Percentiles rank a stretch among this genome's conserved stretches.
These are phyloP conservation scores for Anguilla pacifica DNA, from an alignment of 2,797 vertebrate genomes.

Conservation along the genomic window DNA sequence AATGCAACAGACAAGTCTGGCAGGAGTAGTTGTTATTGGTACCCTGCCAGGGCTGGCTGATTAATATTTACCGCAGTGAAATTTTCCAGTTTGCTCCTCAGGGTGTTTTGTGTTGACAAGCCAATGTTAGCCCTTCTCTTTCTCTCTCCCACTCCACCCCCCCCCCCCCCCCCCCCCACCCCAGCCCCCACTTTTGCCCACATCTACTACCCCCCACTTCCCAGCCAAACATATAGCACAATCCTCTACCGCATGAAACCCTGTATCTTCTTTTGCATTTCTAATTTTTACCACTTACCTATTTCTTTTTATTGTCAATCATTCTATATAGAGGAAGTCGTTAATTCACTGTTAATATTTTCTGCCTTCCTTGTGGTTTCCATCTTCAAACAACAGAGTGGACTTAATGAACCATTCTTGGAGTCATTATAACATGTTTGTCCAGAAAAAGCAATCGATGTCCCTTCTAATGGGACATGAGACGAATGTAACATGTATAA, in stretches of 20 bases:
- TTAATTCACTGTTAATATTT: not conserved
- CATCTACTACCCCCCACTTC: not conserved
- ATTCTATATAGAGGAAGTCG: no score
- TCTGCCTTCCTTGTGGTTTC: not conserved
- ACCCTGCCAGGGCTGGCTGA: slow-evolving; percentile 4
- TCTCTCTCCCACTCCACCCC: not conserved
- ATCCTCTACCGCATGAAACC: not conserved
- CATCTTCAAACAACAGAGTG: not conserved
- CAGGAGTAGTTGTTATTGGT: slow-evolving; percentile 1
- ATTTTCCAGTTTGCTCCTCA: slow-evolving; percentile 10
- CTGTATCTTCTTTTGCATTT: not conserved
- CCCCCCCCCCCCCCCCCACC: not conserved
- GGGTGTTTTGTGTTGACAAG: slow-evolving; percentile 14
- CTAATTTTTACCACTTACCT: not conserved
- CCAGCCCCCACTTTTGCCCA: not conserved
- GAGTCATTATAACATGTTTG: not conserved
- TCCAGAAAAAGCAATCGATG: not conserved
- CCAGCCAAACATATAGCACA: not conserved
- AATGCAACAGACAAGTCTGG: slow-evolving; percentile 10
- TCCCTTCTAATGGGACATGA: not conserved
- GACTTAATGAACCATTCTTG: not conserved
- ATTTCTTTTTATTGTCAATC: not conserved
- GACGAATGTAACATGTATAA: not conserved
- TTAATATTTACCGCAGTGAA: slow-evolving; percentile 16
- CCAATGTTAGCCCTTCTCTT: slow-evolving; percentile 1